Conservation (phyloP, 2,113 vertebrate species). For the Toxostoma redivivum region DNA sequence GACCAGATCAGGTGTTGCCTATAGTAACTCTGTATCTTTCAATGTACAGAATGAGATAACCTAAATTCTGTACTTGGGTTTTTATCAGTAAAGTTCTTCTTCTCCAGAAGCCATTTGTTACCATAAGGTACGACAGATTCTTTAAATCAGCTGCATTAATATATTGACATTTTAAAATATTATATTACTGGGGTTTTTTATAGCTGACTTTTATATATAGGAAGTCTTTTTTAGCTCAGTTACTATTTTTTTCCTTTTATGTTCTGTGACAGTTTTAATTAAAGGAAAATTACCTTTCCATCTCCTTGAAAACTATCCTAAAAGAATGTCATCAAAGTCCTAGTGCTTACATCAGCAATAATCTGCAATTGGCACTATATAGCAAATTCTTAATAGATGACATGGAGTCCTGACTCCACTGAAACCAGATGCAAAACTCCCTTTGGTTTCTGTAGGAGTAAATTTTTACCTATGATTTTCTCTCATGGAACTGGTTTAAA, state of each 20-base stretch:
- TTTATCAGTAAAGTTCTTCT: not conserved
- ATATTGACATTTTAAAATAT: not conserved
- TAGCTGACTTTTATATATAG: not conserved
- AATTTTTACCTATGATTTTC: not conserved
- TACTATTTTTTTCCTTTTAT: not conserved
- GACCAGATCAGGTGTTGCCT: not conserved
- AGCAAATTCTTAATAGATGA: not conserved
- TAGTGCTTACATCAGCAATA: not conserved
- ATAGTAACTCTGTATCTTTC: not conserved
- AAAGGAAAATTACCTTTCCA: not conserved
- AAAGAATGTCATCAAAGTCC: not conserved
- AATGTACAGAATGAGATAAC: not conserved
- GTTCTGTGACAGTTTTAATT: not conserved
- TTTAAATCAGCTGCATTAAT: not conserved
- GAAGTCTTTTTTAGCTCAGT: not conserved
- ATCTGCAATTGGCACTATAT: not conserved
- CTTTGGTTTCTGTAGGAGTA: not conserved
- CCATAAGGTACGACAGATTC: not conserved
- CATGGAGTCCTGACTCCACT: not conserved
- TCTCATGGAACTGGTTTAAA: not conserved
- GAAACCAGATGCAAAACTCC: not conserved
- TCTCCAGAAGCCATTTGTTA: not conserved
- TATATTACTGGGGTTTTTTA: not conserved
- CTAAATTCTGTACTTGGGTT: not conserved
- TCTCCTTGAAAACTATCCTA: not conserved